Evolutionary conservation across 1,140 invertebrate species (phyloP).

Genomic region (Drosophila sucinea): DNA sequence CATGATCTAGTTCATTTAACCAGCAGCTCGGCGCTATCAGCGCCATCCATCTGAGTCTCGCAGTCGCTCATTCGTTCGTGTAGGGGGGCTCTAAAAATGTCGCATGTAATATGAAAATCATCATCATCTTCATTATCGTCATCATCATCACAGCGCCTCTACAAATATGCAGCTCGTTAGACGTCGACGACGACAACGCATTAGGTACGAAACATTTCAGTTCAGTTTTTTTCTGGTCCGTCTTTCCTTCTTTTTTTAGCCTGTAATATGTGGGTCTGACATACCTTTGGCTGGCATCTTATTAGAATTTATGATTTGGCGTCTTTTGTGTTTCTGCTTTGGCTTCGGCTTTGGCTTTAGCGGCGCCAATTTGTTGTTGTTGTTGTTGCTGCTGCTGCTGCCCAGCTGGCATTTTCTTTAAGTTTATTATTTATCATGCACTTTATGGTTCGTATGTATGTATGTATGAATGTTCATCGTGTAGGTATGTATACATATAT

Average conservation of each 20-base stretch:
- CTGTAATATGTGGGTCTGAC: constrained; percentile 42
- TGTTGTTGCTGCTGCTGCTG: constrained; percentile 18
- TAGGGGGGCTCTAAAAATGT: constrained; percentile 36
- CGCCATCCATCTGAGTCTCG: neutral
- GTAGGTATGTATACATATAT: constrained; percentile 40
- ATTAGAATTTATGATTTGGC: constrained; percentile 62
- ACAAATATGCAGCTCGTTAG: constrained; percentile 55
- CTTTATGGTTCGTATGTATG: constrained; percentile 42
- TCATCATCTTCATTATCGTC: constrained; percentile 1
- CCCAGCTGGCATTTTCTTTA: constrained; percentile 52
- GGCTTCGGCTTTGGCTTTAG: constrained; percentile 24
- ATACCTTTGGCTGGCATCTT: constrained; percentile 45
- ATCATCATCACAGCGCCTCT: constrained; percentile 5
- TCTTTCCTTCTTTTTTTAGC: constrained; percentile 9
- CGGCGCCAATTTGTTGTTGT: constrained; percentile 19
- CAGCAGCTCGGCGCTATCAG: neutral
- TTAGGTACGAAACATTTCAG: constrained; percentile 5
- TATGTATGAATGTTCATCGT: neutral
- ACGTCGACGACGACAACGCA: constrained; percentile 12
- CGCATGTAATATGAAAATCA: constrained; percentile 49
- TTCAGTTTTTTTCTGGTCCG: neutral
- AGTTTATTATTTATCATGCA: constrained; percentile 59
- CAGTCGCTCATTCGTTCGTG: neutral
- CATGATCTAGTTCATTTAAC: neutral
- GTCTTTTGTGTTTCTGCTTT: constrained; percentile 35